A percentile compares a stretch with the other conserved stretches of the same genome.
These are phyloP conservation scores for Botia kubotai DNA, from an alignment of 2,797 vertebrate species.

Conservation along the genomic window DNA sequence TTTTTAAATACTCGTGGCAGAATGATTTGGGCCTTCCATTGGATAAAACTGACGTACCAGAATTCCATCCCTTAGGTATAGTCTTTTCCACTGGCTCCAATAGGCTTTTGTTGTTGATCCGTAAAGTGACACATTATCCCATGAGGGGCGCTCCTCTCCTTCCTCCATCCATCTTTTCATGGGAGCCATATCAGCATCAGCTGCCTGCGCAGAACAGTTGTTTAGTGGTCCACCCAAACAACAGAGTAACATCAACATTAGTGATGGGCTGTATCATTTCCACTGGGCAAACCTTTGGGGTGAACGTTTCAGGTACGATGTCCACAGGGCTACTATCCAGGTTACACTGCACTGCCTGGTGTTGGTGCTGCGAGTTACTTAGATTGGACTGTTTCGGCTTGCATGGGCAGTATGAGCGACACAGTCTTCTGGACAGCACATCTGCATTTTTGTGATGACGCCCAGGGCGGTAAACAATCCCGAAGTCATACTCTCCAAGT, in stretches of 20 bases:
- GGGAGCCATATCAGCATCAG: slow-evolving; percentile 31
- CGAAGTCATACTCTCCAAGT: slow-evolving; percentile 49
- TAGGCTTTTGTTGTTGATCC: slow-evolving; percentile 40
- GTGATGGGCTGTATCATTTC: background rate
- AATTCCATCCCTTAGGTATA: slow-evolving; percentile 39
- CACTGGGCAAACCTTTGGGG: background rate
- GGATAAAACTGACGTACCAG: slow-evolving; percentile 14
- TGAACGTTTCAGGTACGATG: background rate
- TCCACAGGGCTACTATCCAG: background rate
- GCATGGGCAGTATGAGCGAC: slow-evolving; percentile 9
- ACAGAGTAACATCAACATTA: background rate
- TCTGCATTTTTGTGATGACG: slow-evolving; percentile 49
- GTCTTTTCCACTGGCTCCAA: slow-evolving; percentile 45
- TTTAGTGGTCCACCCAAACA: slow-evolving; percentile 36
- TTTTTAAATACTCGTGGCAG: too few relatives aligned
- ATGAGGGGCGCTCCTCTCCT: slow-evolving; percentile 1
- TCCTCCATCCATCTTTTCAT: slow-evolving; percentile 19
- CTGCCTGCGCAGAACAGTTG: background rate
- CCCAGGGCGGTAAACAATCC: slow-evolving; percentile 47
- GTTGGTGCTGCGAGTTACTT: background rate
- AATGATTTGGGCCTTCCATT: too few relatives aligned
- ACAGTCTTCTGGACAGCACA: slow-evolving; percentile 16
- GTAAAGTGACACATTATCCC: slow-evolving; percentile 1
- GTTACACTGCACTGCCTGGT: slow-evolving; percentile 35
- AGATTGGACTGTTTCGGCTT: background rate